These are phyloP conservation scores for Andricus grossulariae DNA, from an alignment of 1,140 invertebrate species.

Conservation along the genomic window DNA sequence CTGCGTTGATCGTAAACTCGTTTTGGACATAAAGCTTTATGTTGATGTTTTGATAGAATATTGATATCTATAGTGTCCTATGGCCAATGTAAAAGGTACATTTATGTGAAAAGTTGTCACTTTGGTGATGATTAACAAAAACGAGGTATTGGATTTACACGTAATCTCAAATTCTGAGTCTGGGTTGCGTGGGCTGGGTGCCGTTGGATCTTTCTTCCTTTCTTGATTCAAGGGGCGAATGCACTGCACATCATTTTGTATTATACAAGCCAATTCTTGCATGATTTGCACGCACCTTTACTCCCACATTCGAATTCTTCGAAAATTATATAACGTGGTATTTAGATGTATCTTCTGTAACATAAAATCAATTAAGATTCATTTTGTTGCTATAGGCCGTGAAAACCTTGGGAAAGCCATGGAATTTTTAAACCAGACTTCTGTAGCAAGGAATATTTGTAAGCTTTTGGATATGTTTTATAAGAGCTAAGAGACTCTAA, in stretches of 20 bases:
- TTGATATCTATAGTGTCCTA: neutral
- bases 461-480: neutral
- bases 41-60: constrained; percentile 26
- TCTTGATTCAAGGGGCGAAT: constrained; percentile 12
- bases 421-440: neutral
- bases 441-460: constrained; percentile 7
- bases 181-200: neutral
- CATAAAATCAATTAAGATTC: no score
- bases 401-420: neutral
- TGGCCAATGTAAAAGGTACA: neutral
- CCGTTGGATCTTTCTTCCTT: neutral
- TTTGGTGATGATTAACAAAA: neutral
- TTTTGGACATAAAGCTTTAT: constrained; percentile 20
- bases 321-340: neutral
- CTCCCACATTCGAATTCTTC: constrained; percentile 1
- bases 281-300: constrained; percentile 20
- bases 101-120: neutral
- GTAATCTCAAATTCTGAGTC: neutral
- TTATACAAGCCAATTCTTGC: constrained; percentile 24
- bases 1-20: constrained; percentile 14
- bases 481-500: neutral
- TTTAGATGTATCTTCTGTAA: no score
- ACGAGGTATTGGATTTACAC: neutral
- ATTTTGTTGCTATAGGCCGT: no score
- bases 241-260: constrained; percentile 3